phyloP scores from a whole-genome alignment of 2,888 invertebrate genomes.

The Campaea margaritaria region DNA sequence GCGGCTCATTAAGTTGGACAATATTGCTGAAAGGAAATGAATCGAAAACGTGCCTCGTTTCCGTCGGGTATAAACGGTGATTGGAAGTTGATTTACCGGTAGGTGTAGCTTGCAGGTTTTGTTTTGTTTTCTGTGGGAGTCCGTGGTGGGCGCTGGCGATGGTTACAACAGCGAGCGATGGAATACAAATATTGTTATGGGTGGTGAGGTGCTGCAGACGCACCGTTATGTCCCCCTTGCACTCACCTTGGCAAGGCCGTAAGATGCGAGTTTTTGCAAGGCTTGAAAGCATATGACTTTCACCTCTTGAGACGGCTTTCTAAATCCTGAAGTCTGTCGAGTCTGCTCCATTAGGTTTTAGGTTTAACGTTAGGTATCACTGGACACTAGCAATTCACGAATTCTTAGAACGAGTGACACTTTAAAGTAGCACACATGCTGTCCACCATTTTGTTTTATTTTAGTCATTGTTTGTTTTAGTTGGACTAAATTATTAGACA shows the following conservation, averaged over 20 bases:
- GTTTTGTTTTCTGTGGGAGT: constrained; percentile 37
- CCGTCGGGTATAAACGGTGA: constrained; percentile 45
- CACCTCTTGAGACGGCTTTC: constrained; percentile 78
- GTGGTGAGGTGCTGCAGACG: constrained; percentile 58
- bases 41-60: constrained; percentile 69
- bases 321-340: constrained; percentile 70
- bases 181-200: constrained; percentile 51
- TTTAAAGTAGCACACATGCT: constrained; percentile 11
- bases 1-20: constrained; percentile 61
- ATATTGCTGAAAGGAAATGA: constrained; percentile 73
- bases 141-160: constrained; percentile 45
- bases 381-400: constrained; percentile 32
- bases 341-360: constrained; percentile 45
- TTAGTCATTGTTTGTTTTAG: constrained; percentile 1
- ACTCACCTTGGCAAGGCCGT: constrained; percentile 85
- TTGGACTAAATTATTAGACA: background rate
- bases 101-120: constrained; percentile 51
- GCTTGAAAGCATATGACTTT: constrained; percentile 81
- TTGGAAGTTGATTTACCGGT: constrained; percentile 37
- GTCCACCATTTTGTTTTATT: background rate
- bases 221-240: constrained; percentile 83
- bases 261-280: constrained; percentile 83
- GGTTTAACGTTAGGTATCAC: constrained; percentile 36
- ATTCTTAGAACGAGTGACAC: constrained; percentile 28
- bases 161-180: constrained; percentile 54